Conservation (phyloP, 2,888 invertebrate genomes). For the Himalopsyche kuldschensis region DNA sequence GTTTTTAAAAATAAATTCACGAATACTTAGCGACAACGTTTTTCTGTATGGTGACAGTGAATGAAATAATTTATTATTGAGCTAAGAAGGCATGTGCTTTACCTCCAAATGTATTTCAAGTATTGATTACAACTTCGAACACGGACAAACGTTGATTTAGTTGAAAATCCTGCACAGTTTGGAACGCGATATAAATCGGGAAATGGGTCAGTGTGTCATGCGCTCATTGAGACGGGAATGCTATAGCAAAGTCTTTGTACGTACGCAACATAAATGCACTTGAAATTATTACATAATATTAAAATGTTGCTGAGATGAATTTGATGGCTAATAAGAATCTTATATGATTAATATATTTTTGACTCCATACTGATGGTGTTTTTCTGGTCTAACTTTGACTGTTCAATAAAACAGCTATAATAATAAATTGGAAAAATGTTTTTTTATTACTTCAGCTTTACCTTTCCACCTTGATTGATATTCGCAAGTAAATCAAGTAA, state of each 20-base stretch:
- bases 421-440: too few species aligned
- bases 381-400: too few species aligned
- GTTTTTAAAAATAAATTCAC: not conserved
- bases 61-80: not conserved
- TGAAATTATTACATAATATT: not conserved
- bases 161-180: conserved; percentile 9
- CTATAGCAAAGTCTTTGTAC: not conserved
- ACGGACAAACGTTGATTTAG: not conserved
- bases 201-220: conserved; percentile 37
- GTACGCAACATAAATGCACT: not conserved
- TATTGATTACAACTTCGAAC: conserved; percentile 6
- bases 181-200: conserved; percentile 19
- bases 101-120: not conserved
- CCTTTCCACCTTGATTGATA: too few species aligned
- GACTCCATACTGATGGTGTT: too few species aligned
- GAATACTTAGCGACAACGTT: not conserved
- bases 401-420: too few species aligned
- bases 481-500: too few species aligned
- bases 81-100: not conserved
- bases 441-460: too few species aligned
- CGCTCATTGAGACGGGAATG: conserved; percentile 2
- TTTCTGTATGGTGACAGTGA: not conserved
- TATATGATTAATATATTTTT: not conserved
- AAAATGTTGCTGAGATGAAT: not conserved
- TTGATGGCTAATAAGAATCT: not conserved